A percentile compares a stretch with the other conserved stretches of the same genome.
Evolutionary conservation across 2,888 invertebrate genomes (phyloP).

Genomic region (Meandrusa payeni): DNA sequence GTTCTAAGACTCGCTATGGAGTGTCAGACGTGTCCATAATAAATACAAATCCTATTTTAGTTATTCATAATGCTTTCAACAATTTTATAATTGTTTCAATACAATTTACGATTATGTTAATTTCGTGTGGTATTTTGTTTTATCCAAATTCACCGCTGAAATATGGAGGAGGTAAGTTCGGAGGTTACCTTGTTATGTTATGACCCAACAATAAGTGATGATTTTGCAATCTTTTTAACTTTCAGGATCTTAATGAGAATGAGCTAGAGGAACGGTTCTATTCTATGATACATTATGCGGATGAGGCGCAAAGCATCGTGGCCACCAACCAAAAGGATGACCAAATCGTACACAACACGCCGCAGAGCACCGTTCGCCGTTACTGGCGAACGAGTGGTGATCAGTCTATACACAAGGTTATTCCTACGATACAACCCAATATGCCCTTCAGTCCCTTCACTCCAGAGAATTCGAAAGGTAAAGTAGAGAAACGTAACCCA

Average conservation of each 20-base stretch:
- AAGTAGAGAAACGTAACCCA: constrained; percentile 45
- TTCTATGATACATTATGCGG: constrained; percentile 72
- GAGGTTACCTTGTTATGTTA: constrained; percentile 61
- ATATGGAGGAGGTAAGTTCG: constrained; percentile 73
- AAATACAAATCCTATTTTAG: constrained; percentile 60
- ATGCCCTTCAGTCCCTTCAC: constrained; percentile 19
- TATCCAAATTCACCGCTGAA: constrained; percentile 61
- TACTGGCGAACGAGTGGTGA: constrained; percentile 63
- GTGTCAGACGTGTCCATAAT: constrained; percentile 69
- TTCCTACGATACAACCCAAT: constrained; percentile 37
- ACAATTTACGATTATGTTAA: constrained; percentile 72
- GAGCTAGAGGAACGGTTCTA: constrained; percentile 72
- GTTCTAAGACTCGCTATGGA: constrained; percentile 54
- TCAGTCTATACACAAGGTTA: constrained; percentile 47
- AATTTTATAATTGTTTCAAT: constrained; percentile 54
- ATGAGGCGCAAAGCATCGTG: constrained; percentile 56
- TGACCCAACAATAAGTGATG: constrained; percentile 46
- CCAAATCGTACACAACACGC: constrained; percentile 44
- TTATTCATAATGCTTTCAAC: constrained; percentile 66
- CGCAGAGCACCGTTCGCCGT: constrained; percentile 56
- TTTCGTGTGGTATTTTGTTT: constrained; percentile 62
- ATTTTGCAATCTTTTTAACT: constrained; percentile 47
- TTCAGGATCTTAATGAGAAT: constrained; percentile 75
- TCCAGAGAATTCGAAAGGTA: constrained; percentile 42
- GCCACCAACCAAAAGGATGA: constrained; percentile 41